phyloP scores from a whole-genome alignment of 2,888 invertebrate genomes.

The Eutolmus rufibarbis region DNA sequence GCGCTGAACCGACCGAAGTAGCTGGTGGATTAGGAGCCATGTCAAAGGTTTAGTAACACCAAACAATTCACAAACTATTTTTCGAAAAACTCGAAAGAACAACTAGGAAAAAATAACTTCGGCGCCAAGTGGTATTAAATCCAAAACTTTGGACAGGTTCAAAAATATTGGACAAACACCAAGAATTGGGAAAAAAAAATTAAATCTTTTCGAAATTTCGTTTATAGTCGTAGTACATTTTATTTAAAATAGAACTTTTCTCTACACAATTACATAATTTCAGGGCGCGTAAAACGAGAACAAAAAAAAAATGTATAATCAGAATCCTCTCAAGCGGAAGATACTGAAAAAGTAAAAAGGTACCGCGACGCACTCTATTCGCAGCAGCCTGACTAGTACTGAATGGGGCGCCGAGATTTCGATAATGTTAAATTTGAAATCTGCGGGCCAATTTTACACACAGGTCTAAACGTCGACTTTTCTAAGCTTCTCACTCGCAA shows the following conservation, averaged over 20 bases:
- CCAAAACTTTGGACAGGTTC: neutral
- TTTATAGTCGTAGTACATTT: conserved; percentile 5
- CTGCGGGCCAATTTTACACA: neutral
- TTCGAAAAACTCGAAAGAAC: neutral
- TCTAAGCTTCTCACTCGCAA: conserved; percentile 3
- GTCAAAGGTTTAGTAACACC: neutral
- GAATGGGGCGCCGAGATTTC: neutral
- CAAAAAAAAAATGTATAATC: neutral
- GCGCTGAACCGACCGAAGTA: conserved; percentile 9
- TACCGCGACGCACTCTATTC: conserved; percentile 26
- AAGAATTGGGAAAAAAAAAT: neutral
- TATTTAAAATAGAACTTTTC: neutral
- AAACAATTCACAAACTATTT: neutral
- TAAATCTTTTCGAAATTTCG: conserved; percentile 9
- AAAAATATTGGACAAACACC: neutral
- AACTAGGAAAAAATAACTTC: neutral
- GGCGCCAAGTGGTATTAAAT: neutral
- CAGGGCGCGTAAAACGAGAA: neutral
- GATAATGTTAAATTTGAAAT: neutral
- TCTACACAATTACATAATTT: conserved; percentile 9
- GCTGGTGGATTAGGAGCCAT: conserved; percentile 51
- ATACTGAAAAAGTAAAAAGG: neutral
- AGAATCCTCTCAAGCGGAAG: neutral
- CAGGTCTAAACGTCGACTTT: neutral
- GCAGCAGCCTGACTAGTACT: conserved; percentile 15